Base-by-base conservation (phyloP, 2,113 vertebrate species). In the Rutilus rutilus region DNA sequence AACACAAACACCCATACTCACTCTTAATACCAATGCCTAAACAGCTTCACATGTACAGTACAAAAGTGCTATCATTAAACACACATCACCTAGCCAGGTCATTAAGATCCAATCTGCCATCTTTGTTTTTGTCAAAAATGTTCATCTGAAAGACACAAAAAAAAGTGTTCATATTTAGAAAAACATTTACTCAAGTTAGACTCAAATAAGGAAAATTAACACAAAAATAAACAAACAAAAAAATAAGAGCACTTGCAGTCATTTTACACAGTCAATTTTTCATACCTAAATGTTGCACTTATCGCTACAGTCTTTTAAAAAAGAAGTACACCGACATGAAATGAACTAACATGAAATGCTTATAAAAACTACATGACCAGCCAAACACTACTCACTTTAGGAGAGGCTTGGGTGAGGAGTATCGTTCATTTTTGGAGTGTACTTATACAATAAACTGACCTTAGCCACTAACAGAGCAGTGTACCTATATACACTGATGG, bases 41-140 rank as follows among this genome's bases (percentile, higher is more conserved):
- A 57, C 6, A n/a, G 6, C 45, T 54, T 21, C 6, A 27, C 59
- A 69, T n/a, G 15, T 25, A 65, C 50, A 45, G 15, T 52, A 47
- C 60, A 4, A 54, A 65, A 77, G 1, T 60, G 30, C 10, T 14
- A 21, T 42, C 8, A 12, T 33, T 73, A 83, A 74, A 74, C 39
- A 52, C 14, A 21, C 59, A 67, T 59, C 89, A 99, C 98, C 97
- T 97, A 67, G 98, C 97, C 90, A 99, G 93, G 88, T 99, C 98
- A 65, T 96, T 98, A 85, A 99, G 93, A 91, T 99, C 98, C 95
- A 99, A 92, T 6, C 94, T 94, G 0, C 97, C 97, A 73, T 99
- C 98, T 90, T 97, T 96, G 91, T 97, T 99, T 94, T 94, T 98
- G 94, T 99, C 97, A 93, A 99, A 99, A 67, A 99, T 95, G 88